Evolutionary conservation across 2,888 invertebrate genomes (phyloP).

Genomic region (Adelognathus sp.): DNA sequence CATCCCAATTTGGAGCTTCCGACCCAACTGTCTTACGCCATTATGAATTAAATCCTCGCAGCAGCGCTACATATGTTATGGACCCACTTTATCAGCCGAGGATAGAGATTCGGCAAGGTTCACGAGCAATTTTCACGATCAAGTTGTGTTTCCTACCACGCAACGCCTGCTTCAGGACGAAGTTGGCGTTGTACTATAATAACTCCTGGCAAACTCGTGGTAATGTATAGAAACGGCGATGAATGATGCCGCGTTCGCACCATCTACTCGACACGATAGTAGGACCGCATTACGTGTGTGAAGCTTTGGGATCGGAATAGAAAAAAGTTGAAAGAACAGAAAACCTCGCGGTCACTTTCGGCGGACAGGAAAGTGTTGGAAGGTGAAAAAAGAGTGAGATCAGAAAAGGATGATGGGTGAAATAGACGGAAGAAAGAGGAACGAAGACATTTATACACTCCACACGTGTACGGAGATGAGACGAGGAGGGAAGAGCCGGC

Average conservation of each 20-base stretch:
- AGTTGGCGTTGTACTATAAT: constrained; percentile 72
- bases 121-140: constrained; percentile 20
- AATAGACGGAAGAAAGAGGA: constrained; percentile 14
- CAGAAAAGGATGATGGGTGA: constrained; percentile 13
- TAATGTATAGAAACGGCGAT: constrained; percentile 69
- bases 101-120: background rate
- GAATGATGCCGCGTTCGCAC: constrained; percentile 62
- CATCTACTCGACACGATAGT: background rate
- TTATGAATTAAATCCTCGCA: too few relatives aligned
- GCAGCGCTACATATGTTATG: too few relatives aligned
- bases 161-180: constrained; percentile 12
- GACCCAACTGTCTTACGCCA: too few relatives aligned
- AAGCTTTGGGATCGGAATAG: background rate
- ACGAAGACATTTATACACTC: constrained; percentile 5
- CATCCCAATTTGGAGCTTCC: too few relatives aligned
- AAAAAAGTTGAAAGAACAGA: constrained; percentile 32
- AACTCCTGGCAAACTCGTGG: constrained; percentile 70
- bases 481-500: background rate
- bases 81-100: too few relatives aligned
- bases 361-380: constrained; percentile 4
- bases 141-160: constrained; percentile 24
- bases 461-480: background rate
- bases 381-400: background rate
- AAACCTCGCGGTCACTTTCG: background rate
- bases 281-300: background rate